Evolutionary conservation across 2,888 invertebrate genomes (phyloP), one percentile per base, ranked within the genome.

Genomic region (Leistus spinibarbis): DNA sequence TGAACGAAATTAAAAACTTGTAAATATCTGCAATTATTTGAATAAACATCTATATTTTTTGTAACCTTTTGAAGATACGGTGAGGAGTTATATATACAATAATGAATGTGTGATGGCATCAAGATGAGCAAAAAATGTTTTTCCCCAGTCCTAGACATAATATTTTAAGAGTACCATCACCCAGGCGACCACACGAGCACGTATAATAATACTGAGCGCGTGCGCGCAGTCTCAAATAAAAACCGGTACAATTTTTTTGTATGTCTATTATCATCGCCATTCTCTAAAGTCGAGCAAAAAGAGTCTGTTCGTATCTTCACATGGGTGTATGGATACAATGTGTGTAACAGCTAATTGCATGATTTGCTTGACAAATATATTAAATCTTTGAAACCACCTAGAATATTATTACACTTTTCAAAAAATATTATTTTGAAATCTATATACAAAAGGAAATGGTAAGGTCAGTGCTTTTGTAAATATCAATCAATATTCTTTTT

Each of bases 341-440:
- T 40, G 40, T 40, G 3, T 40, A 40, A 40, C 40, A 40, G 40
- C 13, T 20, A 20, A 16, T 68, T 17, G 40, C 40, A 56, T 23
- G 65, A 54, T 64, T 71, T 71, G 63, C 65, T 73, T 23, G 73
- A 73, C 73, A 73, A 67, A 73, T 73, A 73, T 73, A 69, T 24
- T 62, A 62, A 67, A 20, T 73, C 73, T 73, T 73, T 67, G 19
- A 73, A 73, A 67, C 73, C 73, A 73, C 60, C 60, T 73, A 73
- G 66, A 64, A 57, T 13, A 57, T 60, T 60, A 73, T 73, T 66
- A 73, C 62, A 66, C 63, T 67, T 73, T 67, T 40, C 67, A 73
- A 73, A 73, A 73, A 73, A 73, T 73, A 73, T 73, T 66, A 73
- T 24, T 57, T 67, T 73, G 73, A 73, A 73, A 73, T 60, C 73